phyloP scores from a whole-genome alignment of 53 echinoderm and acorn worm genomes.

The Henricia sp. region DNA sequence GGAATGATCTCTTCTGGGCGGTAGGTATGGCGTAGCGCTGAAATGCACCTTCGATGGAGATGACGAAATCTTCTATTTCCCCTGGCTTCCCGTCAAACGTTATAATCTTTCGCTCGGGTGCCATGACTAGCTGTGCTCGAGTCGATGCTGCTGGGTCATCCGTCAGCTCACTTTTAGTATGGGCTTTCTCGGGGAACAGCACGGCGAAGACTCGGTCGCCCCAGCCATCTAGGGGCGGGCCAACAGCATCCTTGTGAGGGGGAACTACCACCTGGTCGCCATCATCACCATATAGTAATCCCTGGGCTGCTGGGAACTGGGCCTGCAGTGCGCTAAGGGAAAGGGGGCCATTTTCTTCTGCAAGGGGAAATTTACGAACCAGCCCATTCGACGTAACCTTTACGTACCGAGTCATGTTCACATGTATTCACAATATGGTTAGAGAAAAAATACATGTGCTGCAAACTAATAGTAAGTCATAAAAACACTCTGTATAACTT shows the following conservation, averaged over 20 bases:
- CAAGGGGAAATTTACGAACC: conserved; percentile 9
- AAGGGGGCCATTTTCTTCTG: conserved; percentile 14
- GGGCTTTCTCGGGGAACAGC: background rate
- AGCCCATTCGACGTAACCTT: background rate
- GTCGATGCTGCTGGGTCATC: background rate
- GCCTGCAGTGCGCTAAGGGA: background rate
- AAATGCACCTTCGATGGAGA: conserved; percentile 13
- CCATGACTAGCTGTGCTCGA: conserved; percentile 23
- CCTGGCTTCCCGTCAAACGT: conserved; percentile 20
- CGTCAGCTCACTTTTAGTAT: too few relatives aligned
- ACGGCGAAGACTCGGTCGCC: conserved; percentile 5
- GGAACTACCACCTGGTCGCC: background rate
- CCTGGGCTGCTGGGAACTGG: background rate
- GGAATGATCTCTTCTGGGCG: background rate
- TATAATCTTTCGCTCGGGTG: conserved; percentile 24
- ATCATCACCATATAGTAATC: background rate
- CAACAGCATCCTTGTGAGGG: background rate
- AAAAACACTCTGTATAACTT: too few relatives aligned
- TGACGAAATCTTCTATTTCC: conserved; percentile 8
- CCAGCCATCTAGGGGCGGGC: conserved; percentile 33
- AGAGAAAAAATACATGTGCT: too few relatives aligned
- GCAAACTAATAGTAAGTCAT: too few relatives aligned
- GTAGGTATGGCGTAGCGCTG: conserved; percentile 17
- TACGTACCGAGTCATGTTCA: background rate
- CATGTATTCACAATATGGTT: too few relatives aligned